Conservation (phyloP, 2,113 vertebrate species). For the Steatornis caripensis region DNA sequence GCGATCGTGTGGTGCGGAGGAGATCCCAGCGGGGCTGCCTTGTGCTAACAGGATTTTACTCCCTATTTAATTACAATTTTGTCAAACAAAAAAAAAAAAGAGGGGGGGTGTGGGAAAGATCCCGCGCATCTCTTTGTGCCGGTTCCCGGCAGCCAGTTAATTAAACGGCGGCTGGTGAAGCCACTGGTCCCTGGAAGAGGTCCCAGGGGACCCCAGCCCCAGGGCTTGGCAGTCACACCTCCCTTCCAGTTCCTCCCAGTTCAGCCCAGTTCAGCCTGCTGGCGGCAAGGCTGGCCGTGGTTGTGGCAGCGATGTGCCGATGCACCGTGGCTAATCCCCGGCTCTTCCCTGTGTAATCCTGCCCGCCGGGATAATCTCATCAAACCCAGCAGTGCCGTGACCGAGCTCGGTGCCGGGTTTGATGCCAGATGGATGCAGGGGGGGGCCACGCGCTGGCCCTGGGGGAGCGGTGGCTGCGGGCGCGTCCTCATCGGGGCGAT, state of each 20-base stretch:
- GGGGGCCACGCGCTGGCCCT: not conserved
- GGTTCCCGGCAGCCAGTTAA: not conserved
- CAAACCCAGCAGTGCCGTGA: not conserved
- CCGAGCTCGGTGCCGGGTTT: not conserved
- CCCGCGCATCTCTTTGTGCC: not conserved
- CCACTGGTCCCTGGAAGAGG: fast-evolving
- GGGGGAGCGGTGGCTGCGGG: not conserved
- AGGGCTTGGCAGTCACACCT: not conserved
- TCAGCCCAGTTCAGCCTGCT: not conserved
- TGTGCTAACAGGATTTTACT: constrained; percentile 25
- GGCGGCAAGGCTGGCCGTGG: fast-evolving
- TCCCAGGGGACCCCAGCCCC: not conserved
- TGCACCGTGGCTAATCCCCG: not conserved
- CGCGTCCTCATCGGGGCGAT: fast-evolving
- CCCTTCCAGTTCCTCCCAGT: not conserved
- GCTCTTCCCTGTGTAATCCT: not conserved
- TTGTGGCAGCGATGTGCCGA: not conserved
- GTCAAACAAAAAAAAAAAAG: not conserved
- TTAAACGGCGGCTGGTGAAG: not conserved
- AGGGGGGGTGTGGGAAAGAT: not conserved
- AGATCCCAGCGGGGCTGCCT: constrained; percentile 7
- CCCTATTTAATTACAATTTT: constrained; percentile 54
- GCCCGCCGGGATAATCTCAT: constrained; percentile 27
- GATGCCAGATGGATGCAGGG: not conserved
- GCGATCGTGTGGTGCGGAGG: not conserved